Conservation (phyloP, 2,113 vertebrate genomes). For the Ancistrus triradiatus region DNA sequence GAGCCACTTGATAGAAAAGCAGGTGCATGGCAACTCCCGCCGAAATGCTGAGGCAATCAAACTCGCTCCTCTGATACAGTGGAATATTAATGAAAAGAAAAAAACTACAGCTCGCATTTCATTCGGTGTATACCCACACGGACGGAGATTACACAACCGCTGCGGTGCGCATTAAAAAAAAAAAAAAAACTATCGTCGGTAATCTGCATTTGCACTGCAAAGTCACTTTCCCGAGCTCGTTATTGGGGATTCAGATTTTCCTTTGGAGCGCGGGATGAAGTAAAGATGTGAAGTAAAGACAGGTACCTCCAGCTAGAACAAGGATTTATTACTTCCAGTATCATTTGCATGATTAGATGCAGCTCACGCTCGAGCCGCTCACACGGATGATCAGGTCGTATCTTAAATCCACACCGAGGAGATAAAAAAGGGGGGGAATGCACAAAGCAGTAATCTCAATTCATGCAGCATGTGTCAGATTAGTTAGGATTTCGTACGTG, state of each 20-base stretch:
- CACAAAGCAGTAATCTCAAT: too few relatives aligned
- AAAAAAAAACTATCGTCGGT: neutral
- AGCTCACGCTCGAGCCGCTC: constrained; percentile 63
- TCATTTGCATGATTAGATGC: constrained; percentile 74
- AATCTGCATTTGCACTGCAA: constrained; percentile 30
- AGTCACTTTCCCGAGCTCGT: constrained; percentile 6
- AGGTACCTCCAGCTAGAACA: constrained; percentile 51
- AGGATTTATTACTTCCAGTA: constrained; percentile 63
- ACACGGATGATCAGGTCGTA: constrained; percentile 67
- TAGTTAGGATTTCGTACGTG: too few relatives aligned
- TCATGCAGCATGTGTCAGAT: too few relatives aligned
- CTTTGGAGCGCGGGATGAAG: constrained; percentile 36
- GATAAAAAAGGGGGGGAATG: constrained; percentile 51
- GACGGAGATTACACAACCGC: neutral
- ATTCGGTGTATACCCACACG: neutral
- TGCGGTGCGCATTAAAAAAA: neutral
- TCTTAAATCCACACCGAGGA: constrained; percentile 62
- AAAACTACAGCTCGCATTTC: neutral
- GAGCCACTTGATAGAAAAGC: constrained; percentile 19
- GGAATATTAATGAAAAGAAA: constrained; percentile 25
- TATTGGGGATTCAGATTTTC: constrained; percentile 52
- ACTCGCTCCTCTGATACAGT: neutral
- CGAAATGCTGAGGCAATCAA: constrained; percentile 27
- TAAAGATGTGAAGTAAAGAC: constrained; percentile 28
- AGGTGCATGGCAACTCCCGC: constrained; percentile 9